A percentile compares a stretch with the other conserved stretches of the same genome.
These are phyloP conservation scores for Noctilio leporinus DNA, from an alignment of 2,113 vertebrate species.

Conservation along the genomic window DNA sequence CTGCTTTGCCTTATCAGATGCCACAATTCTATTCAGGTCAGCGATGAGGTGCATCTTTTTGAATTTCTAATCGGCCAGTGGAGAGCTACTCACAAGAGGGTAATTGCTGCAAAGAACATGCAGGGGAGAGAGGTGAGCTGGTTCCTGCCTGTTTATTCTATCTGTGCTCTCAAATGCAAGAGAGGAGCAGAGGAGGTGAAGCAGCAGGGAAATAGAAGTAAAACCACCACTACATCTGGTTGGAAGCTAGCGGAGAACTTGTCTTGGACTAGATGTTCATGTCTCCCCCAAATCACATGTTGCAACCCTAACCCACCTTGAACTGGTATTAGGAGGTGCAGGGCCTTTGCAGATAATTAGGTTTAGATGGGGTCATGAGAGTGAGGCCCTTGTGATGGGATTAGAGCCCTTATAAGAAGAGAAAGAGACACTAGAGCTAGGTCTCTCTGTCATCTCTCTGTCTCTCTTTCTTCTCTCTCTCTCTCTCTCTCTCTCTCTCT, in stretches of 20 bases:
- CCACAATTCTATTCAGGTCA: slow-evolving; percentile 8
- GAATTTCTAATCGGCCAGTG: slow-evolving; percentile 34
- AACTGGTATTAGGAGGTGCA: background rate
- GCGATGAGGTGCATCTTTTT: background rate
- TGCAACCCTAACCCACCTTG: background rate
- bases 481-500: background rate
- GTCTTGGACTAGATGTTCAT: background rate
- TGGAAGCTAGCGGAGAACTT: background rate
- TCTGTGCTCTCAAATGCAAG: background rate
- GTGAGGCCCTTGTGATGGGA: background rate
- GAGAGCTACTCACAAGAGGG: slow-evolving; percentile 8
- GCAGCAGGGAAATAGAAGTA: background rate
- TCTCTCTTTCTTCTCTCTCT: background rate
- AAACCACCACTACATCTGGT: background rate
- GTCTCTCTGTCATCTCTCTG: background rate
- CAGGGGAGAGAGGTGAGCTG: background rate
- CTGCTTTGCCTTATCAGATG: background rate
- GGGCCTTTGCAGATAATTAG: background rate
- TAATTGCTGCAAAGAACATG: background rate
- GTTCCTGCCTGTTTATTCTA: rapidly evolving
- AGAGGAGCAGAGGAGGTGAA: background rate
- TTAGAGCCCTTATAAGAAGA: background rate
- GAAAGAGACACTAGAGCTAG: background rate
- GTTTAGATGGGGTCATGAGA: background rate
- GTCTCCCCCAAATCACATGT: background rate